A percentile compares a stretch with the other conserved stretches of the same genome.
These are phyloP conservation scores for Coboldia fuscipes DNA, from an alignment of 1,140 invertebrate genomes.

Conservation along the genomic window DNA sequence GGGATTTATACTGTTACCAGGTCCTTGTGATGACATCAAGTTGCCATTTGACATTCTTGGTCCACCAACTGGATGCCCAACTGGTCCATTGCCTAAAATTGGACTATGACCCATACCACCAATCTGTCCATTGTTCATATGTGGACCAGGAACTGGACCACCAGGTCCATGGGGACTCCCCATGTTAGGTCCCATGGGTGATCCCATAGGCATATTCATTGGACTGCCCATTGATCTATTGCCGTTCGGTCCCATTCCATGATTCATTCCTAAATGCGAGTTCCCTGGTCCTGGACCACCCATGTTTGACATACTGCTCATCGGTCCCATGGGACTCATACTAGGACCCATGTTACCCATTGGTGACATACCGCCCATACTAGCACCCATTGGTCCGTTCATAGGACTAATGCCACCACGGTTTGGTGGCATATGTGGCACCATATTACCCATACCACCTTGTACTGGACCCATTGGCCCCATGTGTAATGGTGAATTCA, in stretches of 20 bases:
- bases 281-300: constrained; percentile 21
- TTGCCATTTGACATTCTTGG: neutral
- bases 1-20: neutral
- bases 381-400: constrained; percentile 22
- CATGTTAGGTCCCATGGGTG: constrained; percentile 45
- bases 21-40: neutral
- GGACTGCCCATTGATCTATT: constrained; percentile 30
- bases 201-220: constrained; percentile 51
- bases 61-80: neutral
- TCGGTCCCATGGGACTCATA: constrained; percentile 31
- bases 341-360: constrained; percentile 41
- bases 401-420: constrained; percentile 33
- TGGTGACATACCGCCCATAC: constrained; percentile 27
- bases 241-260: constrained; percentile 35
- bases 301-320: constrained; percentile 28
- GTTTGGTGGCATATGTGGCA: constrained; percentile 18
- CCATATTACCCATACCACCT: too few species aligned
- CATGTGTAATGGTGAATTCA: constrained; percentile 21
- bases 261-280: constrained; percentile 24
- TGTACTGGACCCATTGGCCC: constrained; percentile 9
- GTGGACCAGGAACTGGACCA: constrained; percentile 25
- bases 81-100: constrained; percentile 6
- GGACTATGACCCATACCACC: constrained; percentile 31
- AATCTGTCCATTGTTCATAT: constrained; percentile 41
- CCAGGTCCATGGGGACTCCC: constrained; percentile 49